Evolutionary conservation across 2,113 vertebrate species (phyloP).

Genomic region (Lipotes vexillifer): DNA sequence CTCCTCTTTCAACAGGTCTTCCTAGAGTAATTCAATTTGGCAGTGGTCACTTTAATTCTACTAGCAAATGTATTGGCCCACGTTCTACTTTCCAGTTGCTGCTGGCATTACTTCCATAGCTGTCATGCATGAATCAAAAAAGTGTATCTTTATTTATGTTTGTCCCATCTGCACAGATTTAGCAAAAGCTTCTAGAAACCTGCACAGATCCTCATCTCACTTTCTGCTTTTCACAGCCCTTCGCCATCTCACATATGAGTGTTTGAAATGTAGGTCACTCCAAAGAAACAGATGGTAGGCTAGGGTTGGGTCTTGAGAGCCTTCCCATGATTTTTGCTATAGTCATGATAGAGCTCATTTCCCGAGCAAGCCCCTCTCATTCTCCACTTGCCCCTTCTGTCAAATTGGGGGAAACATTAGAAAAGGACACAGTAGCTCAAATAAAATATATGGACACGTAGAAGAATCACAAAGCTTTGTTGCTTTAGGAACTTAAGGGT

Average conservation of each 20-base stretch:
- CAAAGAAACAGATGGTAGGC: constrained; percentile 1
- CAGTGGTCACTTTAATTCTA: constrained; percentile 19
- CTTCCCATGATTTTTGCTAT: background rate
- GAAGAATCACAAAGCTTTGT: background rate
- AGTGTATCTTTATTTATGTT: constrained; percentile 13
- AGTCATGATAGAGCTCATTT: background rate
- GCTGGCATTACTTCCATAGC: background rate
- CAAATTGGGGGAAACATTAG: background rate
- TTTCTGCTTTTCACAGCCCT: constrained; percentile 36
- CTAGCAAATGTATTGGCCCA: background rate
- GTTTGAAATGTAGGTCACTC: background rate
- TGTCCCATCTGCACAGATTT: constrained; percentile 6
- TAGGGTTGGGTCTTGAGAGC: background rate
- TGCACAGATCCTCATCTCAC: background rate
- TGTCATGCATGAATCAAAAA: background rate
- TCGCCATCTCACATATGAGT: background rate
- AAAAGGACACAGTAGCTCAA: background rate
- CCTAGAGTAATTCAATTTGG: constrained; percentile 28
- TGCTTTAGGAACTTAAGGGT: background rate
- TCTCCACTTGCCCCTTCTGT: background rate
- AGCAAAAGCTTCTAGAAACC: constrained; percentile 18
- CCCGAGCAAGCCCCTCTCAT: background rate
- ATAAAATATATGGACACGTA: background rate
- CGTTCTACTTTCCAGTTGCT: constrained; percentile 22
- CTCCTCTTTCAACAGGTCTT: constrained; percentile 46